phyloP scores from a whole-genome alignment of 2,888 invertebrate species.

The Cataglyphis cursor region DNA sequence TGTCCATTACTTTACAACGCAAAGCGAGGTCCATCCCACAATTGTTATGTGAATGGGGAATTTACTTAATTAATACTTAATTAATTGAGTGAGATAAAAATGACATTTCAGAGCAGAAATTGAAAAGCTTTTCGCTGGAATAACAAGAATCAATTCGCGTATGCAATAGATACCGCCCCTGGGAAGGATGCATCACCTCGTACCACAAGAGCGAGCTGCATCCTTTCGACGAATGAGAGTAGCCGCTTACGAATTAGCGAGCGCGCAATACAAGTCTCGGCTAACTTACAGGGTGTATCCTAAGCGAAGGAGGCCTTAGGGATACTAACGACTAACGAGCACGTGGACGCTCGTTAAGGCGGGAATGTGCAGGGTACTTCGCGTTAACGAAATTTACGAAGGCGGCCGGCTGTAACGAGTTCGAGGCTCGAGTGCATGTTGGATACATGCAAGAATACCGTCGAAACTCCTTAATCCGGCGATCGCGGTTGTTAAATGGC shows the following conservation, averaged over 20 bases:
- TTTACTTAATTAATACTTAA: too few species aligned
- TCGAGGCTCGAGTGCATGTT: conserved; percentile 49
- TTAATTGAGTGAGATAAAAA: background rate
- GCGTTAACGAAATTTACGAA: conserved; percentile 81
- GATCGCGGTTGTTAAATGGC: conserved; percentile 53
- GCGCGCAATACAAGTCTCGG: conserved; percentile 60
- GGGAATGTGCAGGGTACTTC: conserved; percentile 68
- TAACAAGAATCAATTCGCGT: background rate
- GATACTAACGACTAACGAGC: conserved; percentile 79
- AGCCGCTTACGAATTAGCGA: conserved; percentile 75
- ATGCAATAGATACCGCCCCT: conserved; percentile 14
- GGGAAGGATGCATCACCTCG: conserved; percentile 48
- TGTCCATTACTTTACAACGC: too few species aligned
- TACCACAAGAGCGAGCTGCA: conserved; percentile 46
- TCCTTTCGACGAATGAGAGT: conserved; percentile 69
- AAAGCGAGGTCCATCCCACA: too few species aligned
- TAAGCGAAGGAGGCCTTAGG: conserved; percentile 54
- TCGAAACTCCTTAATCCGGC: conserved; percentile 58
- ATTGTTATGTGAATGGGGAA: too few species aligned
- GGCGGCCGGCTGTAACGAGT: conserved; percentile 76
- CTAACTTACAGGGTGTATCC: conserved; percentile 68
- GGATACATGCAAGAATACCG: conserved; percentile 26
- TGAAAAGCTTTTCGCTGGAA: background rate
- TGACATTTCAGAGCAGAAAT: background rate
- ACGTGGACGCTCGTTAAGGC: conserved; percentile 78